A percentile compares a stretch with the other conserved stretches of the same genome.
Conservation (phyloP, 2,888 invertebrate genomes). For the Drosophila setosimentum region DNA sequence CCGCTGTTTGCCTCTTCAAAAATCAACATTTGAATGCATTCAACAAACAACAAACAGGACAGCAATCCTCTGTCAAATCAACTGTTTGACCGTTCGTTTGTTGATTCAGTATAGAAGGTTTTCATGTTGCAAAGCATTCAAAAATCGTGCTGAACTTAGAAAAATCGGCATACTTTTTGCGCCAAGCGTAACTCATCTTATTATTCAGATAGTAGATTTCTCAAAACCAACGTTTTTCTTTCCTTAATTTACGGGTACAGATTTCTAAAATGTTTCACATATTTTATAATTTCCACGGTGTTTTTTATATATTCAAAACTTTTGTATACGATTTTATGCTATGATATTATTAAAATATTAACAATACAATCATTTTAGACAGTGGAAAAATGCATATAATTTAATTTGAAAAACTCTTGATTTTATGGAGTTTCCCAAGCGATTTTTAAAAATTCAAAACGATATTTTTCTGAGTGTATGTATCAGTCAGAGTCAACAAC, state of each 20-base stretch:
- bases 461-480: not conserved
- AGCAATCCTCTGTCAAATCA: not conserved
- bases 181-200: not conserved
- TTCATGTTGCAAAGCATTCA: not conserved
- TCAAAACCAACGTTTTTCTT: not conserved
- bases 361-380: no score
- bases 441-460: not conserved
- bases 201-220: not conserved
- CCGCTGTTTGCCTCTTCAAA: conserved; percentile 30
- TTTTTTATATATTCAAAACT: not conserved
- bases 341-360: not conserved
- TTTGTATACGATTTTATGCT: not conserved
- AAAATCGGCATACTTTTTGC: not conserved
- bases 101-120: conserved; percentile 29
- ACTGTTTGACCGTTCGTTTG: conserved; percentile 19
- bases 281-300: rapidly evolving
- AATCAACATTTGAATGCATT: conserved; percentile 36
- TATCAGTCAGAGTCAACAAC: not conserved
- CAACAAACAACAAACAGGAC: conserved; percentile 14
- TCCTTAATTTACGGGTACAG: not conserved
- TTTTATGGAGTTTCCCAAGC: no score
- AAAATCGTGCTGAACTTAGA: not conserved
- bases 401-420: no score
- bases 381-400: no score
- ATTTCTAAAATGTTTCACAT: not conserved